These are phyloP conservation scores for Pachyrhynchus sulphureomaculatus DNA, from an alignment of 1,140 invertebrate species.

Conservation along the genomic window DNA sequence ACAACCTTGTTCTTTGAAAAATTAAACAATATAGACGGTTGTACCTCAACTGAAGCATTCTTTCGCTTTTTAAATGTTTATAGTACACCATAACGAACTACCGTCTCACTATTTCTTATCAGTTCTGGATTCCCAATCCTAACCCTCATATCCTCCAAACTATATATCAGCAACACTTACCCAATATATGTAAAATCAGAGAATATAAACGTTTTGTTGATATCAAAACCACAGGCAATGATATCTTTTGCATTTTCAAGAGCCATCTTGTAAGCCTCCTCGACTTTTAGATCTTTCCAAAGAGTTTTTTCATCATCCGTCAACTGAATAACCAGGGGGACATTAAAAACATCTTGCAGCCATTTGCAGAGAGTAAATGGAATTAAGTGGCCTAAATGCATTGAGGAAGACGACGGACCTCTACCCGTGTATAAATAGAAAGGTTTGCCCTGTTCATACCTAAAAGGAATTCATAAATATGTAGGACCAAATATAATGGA, in stretches of 20 bases:
- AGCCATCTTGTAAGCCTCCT: slow-evolving; percentile 84
- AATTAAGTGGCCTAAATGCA: slow-evolving; percentile 97
- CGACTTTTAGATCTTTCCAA: slow-evolving; percentile 94
- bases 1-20: no score
- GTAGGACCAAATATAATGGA: no score
- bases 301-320: slow-evolving; percentile 99
- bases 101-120: no score
- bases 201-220: slow-evolving; percentile 97
- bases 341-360: slow-evolving; percentile 97
- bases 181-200: slow-evolving; percentile 93
- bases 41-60: no score
- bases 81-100: no score
- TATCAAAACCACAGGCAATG: slow-evolving; percentile 96
- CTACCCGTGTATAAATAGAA: slow-evolving; percentile 98
- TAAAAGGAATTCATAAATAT: slow-evolving; percentile 47
- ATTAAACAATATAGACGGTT: no score
- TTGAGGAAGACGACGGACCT: slow-evolving; percentile 92
- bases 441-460: slow-evolving; percentile 83
- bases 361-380: slow-evolving; percentile 95
- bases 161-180: no score
- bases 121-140: no score
- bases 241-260: slow-evolving; percentile 97
- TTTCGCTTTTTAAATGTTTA: no score
- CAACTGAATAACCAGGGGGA: slow-evolving; percentile 93
- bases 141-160: no score